Evolutionary conservation across 2,888 invertebrate genomes (phyloP), one percentile per base, ranked within the genome.

Genomic region (Andrena trimmerana): DNA sequence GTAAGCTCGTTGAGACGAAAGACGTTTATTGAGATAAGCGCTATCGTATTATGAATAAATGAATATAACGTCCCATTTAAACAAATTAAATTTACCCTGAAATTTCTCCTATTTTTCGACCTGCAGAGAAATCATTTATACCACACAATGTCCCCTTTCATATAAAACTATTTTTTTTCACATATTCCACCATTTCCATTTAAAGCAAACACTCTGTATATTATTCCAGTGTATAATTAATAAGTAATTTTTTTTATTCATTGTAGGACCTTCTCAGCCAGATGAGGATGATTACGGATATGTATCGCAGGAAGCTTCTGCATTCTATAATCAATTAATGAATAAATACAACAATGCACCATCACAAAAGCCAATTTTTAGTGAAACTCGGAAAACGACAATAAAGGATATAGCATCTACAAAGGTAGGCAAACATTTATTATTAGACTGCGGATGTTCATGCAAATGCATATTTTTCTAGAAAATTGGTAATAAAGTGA

Each of bases 211-310:
- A 42, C 42, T 27, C 24, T 57, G 24, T 57, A 57, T 27, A 57
- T 57, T 33, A 2, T 42, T 67, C 7, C 29, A 31, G 54, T 31
- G n/a, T 3, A 5, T 36, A 24, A n/a, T 4, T 4, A 31, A 29
- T 31, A 48, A 48, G 27, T 36, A 20, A 33, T 42, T 1, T 63
- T 52, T 62, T 20, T 63, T 24, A 31, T 33, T 76, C 27, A n/a
- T 57, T 67, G 2, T 82, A 94, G 95, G 97, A 0, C 96, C 96
- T 0, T 96, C 96, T 1, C 97, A 98, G 90, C 97, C 97, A 0
- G 98, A 98, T 90, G 97, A 98, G 92, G 98, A 98, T 94, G 98
- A 98, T 92, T 98, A 98, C 92, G 98, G 98, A 0, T 98, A 98
- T 92, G 97, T 97, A 54, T 98, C 98, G 0, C 97, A 97, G 89